Base-by-base conservation (phyloP, 2,888 invertebrate species). In the Drosophila birchii region DNA sequence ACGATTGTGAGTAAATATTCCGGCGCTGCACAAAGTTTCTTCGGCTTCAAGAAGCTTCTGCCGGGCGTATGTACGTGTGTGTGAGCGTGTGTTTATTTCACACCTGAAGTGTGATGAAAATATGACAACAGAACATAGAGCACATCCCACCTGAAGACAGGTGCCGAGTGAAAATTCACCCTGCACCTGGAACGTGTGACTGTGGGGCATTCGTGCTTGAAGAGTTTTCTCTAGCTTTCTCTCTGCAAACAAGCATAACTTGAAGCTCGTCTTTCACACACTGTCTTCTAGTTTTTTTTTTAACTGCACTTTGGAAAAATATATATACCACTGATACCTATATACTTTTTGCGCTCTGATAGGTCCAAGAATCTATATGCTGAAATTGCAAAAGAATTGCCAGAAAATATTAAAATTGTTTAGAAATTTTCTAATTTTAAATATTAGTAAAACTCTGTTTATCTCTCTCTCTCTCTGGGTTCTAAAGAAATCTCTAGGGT, bases 121-220 rank as follows among this genome's bases (percentile, higher is more conserved):
- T 78, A 79, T 78, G 74, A 73, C 77, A 76, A 82, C 78, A 89
- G 76, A 76, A 61, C 60, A 61, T 58, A 23, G 51, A 71, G 72
- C 62, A 68, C 78, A 79, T 62, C 64, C 63, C 63, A 81, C 81
- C 68, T 73, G 66, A 68, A 78, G 78, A 55, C 60, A 68, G 75
- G 76, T 80, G 78, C 72, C 75, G 77, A 78, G 66, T 67, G 78
- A 58, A 72, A 57, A 67, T 67, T 63, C 53, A 54, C 29, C 70
- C 51, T 64, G 64, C 64, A 66, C 51, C 79, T 79, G 77, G 81
- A 86, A 86, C 80, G 88, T 82, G 87, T 78, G 81, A 80, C 81
- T 89, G 82, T 69, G 75, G 80, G 85, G 80, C 87, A 81, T 81
- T 89, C 89, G 86, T 86, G 86, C 86, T 81, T 86, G 89, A 85